Evolutionary conservation across 2,888 invertebrate species (phyloP).

Genomic region (Cotesia congregata): DNA sequence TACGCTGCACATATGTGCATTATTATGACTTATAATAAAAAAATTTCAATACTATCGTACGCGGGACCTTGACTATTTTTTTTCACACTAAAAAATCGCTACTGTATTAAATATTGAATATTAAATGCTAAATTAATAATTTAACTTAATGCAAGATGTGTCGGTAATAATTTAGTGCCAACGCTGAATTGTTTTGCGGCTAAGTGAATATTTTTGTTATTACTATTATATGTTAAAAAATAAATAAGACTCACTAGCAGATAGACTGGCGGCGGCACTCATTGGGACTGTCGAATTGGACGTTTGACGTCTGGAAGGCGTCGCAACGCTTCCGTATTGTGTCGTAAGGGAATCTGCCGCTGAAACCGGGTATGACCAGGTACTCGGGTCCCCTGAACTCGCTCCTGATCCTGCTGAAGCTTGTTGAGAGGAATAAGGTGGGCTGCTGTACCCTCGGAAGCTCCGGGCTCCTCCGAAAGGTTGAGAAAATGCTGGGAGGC

Average conservation of each 20-base stretch:
- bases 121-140: too few species aligned
- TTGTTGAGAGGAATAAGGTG: constrained; percentile 59
- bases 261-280: constrained; percentile 79
- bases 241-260: constrained; percentile 77
- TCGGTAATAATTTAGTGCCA: not conserved
- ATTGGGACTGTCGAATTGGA: constrained; percentile 61
- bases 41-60: not conserved
- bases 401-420: constrained; percentile 41
- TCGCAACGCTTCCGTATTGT: constrained; percentile 51
- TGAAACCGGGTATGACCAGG: constrained; percentile 56
- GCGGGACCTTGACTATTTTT: not conserved
- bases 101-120: too few species aligned
- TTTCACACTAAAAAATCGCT: not conserved
- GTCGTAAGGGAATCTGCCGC: constrained; percentile 51
- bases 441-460: constrained; percentile 61
- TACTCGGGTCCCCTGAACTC: constrained; percentile 42
- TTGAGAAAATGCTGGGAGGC: constrained; percentile 74
- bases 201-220: too few species aligned
- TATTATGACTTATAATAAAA: not conserved
- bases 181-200: not conserved
- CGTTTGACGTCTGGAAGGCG: constrained; percentile 46
- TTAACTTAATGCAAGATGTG: too few species aligned
- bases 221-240: not conserved
- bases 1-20: not conserved
- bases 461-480: constrained; percentile 70